These are phyloP conservation scores for Drosophila atroscutellata DNA, from an alignment of 2,888 invertebrate species.

Conservation along the genomic window DNA sequence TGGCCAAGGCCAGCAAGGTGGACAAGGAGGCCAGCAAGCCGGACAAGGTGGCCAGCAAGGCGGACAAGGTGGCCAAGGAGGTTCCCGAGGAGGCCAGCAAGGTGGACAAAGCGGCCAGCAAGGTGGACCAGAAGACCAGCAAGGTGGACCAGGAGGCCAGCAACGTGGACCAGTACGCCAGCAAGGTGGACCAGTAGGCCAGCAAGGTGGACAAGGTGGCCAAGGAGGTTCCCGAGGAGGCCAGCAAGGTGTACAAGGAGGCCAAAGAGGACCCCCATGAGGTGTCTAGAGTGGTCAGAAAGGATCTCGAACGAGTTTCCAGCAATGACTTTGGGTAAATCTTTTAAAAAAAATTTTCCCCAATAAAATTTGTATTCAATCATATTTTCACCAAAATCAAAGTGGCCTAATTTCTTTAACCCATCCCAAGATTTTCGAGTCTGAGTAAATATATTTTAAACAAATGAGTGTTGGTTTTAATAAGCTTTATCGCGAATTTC, in stretches of 20 bases:
- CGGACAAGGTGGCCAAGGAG: not conserved
- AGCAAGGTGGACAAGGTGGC: not conserved
- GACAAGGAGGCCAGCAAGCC: not conserved
- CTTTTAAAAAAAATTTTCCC: no score
- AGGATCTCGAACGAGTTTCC: not conserved
- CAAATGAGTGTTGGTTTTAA: not conserved
- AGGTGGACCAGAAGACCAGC: no score
- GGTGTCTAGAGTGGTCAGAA: not conserved
- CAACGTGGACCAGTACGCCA: not conserved
- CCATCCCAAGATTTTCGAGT: not conserved
- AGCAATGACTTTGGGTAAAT: not conserved
- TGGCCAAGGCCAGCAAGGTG: not conserved
- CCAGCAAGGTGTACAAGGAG: no score
- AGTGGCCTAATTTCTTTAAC: not conserved
- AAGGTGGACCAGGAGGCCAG: not conserved
- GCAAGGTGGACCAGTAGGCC: not conserved
- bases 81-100: no score
- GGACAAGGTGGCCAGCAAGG: not conserved
- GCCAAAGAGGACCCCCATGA: not conserved
- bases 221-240: no score
- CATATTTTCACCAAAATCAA: not conserved
- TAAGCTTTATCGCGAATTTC: not conserved
- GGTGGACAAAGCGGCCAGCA: no score
- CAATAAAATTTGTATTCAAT: not conserved
- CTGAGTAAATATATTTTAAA: constrained; percentile 44